Base-by-base conservation (phyloP, 2,113 vertebrate species). In the Eudyptes chrysolophus region DNA sequence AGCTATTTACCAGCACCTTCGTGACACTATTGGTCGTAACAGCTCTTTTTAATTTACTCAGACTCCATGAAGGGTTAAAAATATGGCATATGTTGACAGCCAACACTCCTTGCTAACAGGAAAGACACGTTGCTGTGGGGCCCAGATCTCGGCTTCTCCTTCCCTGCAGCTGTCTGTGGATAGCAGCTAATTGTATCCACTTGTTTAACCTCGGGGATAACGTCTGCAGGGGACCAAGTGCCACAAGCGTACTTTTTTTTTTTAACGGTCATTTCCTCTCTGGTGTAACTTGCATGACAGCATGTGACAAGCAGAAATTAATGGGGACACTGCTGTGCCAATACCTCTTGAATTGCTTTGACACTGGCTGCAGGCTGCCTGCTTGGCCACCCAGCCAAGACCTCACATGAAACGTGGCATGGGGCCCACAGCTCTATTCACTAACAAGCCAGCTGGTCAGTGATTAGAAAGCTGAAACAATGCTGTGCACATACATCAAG, bases 341-440 rank as follows among this genome's bases (percentile, higher is more conserved):
- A 98, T 98, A 98, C 97, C 97, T 96, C 98, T 95, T 98, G 96
- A 99, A 98, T 99, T 97, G 97, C 96, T 95, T 84, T 97, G 98
- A 98, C 98, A 98, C 97, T 98, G 97, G 98, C 98, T 98, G 98
- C 98, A 98, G 98, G 98, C 98, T 98, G 98, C 98, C 98, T 98
- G 97, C 97, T 97, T 97, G 96, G 98, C 98, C 98, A 98, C 98
- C 98, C 98, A 98, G 99, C 99, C 99, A 99, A 99, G 99, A 99
- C 99, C 99, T 99, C 99, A 99, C 99, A 99, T 99, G 99, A 99
- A 98, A 99, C 93, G 98, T 99, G 99, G 99, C 99, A 98, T 98
- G 96, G 98, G 98, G 99, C 99, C 99, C 98, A 95, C 97, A 84
- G 98, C 95, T 97, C 99, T 99, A 99, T 99, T 99, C 99, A 99